Conservation (phyloP, 1,140 invertebrate genomes). For the Belonocnema kinseyi region DNA sequence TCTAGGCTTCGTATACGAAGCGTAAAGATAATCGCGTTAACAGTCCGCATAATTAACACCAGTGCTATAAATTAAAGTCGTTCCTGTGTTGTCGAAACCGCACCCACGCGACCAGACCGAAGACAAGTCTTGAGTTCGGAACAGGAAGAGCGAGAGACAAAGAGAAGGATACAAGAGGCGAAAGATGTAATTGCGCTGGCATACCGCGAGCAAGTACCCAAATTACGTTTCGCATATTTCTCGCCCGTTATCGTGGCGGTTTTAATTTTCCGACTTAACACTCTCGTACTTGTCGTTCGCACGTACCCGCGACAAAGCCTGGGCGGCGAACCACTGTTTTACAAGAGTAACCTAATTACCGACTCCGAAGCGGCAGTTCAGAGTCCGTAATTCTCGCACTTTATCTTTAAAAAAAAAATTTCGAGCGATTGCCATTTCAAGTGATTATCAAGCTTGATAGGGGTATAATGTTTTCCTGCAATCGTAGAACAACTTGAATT, state of each 20-base stretch:
- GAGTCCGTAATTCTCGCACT: conserved; percentile 3
- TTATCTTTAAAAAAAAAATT: not conserved
- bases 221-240: conserved; percentile 1
- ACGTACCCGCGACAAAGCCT: conserved; percentile 23
- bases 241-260: conserved; percentile 1
- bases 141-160: not conserved
- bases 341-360: conserved; percentile 24
- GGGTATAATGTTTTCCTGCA: no score
- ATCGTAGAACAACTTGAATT: no score
- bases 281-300: conserved; percentile 19
- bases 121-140: not conserved
- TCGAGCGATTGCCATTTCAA: conserved; percentile 14
- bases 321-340: conserved; percentile 6
- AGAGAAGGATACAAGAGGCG: not conserved
- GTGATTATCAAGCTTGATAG: conserved; percentile 1
- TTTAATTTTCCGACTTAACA: conserved; percentile 28
- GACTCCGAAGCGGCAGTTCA: conserved; percentile 5
- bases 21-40: conserved; percentile 20
- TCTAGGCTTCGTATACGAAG: not conserved
- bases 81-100: conserved; percentile 2
- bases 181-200: conserved; percentile 7
- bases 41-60: conserved; percentile 19
- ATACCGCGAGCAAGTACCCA: conserved; percentile 15
- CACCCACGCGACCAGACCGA: not conserved
- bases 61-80: conserved; percentile 21